Percentiles rank a stretch among this genome's conserved stretches.
Conservation (phyloP, 2,888 invertebrate genomes). For the Eudasyphora cyanicolor region DNA sequence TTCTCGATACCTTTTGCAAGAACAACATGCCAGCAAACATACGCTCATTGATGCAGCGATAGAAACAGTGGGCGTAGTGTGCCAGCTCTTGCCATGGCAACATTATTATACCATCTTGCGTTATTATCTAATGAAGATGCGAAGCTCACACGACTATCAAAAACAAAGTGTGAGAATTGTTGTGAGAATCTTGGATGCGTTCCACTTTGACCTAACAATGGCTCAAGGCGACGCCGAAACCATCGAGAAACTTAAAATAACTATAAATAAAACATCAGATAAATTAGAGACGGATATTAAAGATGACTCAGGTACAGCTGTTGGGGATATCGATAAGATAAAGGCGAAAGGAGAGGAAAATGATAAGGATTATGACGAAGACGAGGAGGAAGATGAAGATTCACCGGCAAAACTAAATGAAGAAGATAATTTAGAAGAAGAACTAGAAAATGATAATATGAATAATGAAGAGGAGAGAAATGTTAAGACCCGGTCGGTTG, state of each 20-base stretch:
- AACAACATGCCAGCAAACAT: slow-evolving; percentile 88
- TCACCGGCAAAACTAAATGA: slow-evolving; percentile 76
- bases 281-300: slow-evolving; percentile 68
- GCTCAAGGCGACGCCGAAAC: slow-evolving; percentile 77
- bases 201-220: slow-evolving; percentile 93
- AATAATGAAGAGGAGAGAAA: slow-evolving; percentile 48
- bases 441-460: slow-evolving; percentile 56
- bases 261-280: slow-evolving; percentile 67
- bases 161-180: slow-evolving; percentile 90
- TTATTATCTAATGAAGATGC: slow-evolving; percentile 89
- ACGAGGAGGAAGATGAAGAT: slow-evolving; percentile 68
- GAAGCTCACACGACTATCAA: slow-evolving; percentile 87
- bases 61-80: slow-evolving; percentile 88
- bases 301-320: slow-evolving; percentile 75
- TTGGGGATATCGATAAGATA: slow-evolving; percentile 68
- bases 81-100: slow-evolving; percentile 92
- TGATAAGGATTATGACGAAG: slow-evolving; percentile 64
- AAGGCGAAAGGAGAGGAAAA: slow-evolving; percentile 72
- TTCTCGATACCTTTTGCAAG: slow-evolving; percentile 89
- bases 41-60: slow-evolving; percentile 92
- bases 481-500: slow-evolving; percentile 45
- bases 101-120: slow-evolving; percentile 92
- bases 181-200: slow-evolving; percentile 91
- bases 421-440: slow-evolving; percentile 45
- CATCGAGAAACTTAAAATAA: slow-evolving; percentile 67